A percentile compares a stretch with the other conserved stretches of the same genome.
Evolutionary conservation across 1,140 invertebrate genomes (phyloP).

Genomic region (Leguminivora glycinivorella): DNA sequence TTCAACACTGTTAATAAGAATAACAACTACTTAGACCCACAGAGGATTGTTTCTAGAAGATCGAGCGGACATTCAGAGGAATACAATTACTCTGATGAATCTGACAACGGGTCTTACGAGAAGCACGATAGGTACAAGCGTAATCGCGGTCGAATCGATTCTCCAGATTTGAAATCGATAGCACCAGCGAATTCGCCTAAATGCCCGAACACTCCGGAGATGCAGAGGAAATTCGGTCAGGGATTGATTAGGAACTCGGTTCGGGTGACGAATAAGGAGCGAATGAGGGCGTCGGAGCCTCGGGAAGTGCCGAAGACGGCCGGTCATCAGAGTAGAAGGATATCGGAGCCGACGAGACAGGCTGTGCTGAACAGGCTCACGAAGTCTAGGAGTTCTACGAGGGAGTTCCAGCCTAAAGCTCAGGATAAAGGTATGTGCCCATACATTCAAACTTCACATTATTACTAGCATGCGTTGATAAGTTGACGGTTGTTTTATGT

Average conservation of each 20-base stretch:
- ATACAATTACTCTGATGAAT: conserved; percentile 68
- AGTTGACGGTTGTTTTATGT: no score
- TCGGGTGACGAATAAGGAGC: conserved; percentile 61
- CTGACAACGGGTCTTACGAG: conserved; percentile 58
- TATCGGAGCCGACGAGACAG: conserved; percentile 65
- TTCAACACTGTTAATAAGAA: conserved; percentile 76
- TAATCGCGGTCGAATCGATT: conserved; percentile 62
- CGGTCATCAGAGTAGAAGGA: conserved; percentile 65
- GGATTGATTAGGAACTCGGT: conserved; percentile 67
- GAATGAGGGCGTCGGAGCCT: conserved; percentile 61
- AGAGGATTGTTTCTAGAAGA: conserved; percentile 47
- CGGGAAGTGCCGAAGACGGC: conserved; percentile 54
- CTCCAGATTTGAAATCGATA: conserved; percentile 64
- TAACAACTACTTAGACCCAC: conserved; percentile 60
- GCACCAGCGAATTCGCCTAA: conserved; percentile 68
- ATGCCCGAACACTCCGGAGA: conserved; percentile 76
- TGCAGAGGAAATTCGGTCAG: conserved; percentile 73
- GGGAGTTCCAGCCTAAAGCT: conserved; percentile 68
- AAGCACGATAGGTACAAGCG: conserved; percentile 67
- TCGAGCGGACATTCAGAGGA: conserved; percentile 63
- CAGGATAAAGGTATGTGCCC: conserved; percentile 67
- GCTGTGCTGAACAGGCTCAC: conserved; percentile 66
- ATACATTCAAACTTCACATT: no score
- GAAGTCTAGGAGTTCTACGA: conserved; percentile 72
- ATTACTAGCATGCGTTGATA: no score